phyloP scores from a whole-genome alignment of 2,888 invertebrate species.

The Clostera curtula region DNA sequence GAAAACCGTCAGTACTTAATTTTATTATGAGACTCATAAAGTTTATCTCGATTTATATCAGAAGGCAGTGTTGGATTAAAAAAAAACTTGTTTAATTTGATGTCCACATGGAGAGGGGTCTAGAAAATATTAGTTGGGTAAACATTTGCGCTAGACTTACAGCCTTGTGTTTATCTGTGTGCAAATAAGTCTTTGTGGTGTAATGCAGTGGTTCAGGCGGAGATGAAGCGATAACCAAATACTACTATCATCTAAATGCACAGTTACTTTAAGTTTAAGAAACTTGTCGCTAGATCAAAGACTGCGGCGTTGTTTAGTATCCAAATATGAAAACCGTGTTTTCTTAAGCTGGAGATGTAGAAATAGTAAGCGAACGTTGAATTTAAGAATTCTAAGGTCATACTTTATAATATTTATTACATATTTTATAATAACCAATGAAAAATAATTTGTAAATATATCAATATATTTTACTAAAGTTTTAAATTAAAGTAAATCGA shows the following conservation, averaged over 20 bases:
- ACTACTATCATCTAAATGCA: slow-evolving; percentile 12
- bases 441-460: no score
- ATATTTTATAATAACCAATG: no score
- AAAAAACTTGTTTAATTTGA: slow-evolving; percentile 59
- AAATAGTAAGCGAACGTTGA: no score
- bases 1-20: slow-evolving; percentile 33
- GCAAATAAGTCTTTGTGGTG: slow-evolving; percentile 16
- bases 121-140: slow-evolving; percentile 64
- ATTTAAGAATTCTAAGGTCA: no score
- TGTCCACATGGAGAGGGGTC: slow-evolving; percentile 64
- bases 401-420: no score
- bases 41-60: slow-evolving; percentile 50
- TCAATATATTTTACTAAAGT: no score
- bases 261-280: slow-evolving; percentile 7
- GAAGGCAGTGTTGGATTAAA: slow-evolving; percentile 5
- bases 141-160: slow-evolving; percentile 49
- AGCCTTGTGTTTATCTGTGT: slow-evolving; percentile 25
- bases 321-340: slow-evolving; percentile 18
- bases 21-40: slow-evolving; percentile 41
- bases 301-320: slow-evolving; percentile 13
- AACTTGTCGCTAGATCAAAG: slow-evolving; percentile 17
- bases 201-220: slow-evolving; percentile 10
- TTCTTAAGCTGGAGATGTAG: slow-evolving; percentile 8
- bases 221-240: slow-evolving; percentile 10
- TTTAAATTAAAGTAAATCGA: no score